Evolutionary conservation across 2,113 vertebrate genomes (phyloP), one percentile per base, ranked within the genome.

Genomic region (Camelus bactrianus): DNA sequence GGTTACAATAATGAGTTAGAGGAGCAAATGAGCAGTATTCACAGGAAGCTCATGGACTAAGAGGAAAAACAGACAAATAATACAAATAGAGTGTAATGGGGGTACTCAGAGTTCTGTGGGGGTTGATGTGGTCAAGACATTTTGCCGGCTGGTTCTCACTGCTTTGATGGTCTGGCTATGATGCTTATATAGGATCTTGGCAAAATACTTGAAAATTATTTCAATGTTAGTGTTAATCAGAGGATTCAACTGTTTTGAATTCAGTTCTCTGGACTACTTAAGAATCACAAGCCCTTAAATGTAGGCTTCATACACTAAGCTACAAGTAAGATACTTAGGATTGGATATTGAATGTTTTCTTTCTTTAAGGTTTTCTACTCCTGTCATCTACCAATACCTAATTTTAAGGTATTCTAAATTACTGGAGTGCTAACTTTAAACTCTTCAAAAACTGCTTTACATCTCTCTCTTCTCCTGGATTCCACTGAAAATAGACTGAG

Each of bases 121-220:
- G 9, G 48, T 32, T 15, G 17, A 38, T n/a, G 13, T 62, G 46
- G 16, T 50, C 17, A 86, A 95, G 24, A 42, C 32, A 56, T 56
- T 92, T 60, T 90, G 22, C 35, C 77, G 19, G 50, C 38, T 92
- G 67, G 17, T 6, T 70, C 1, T 60, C 24, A 48, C 52, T 81
- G 11, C 17, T 84, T 91, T 88, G n/a, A 79, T 58, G 7, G 13
- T 54, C 38, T 88, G 26, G 28, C 17, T 84, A 70, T 54, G 83
- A 67, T 65, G 26, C 2, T 2, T 62, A 24, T 16, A n/a, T 32
- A 76, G 32, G 28, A 28, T 76, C 60, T 72, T 89, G 58, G 83
- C 16, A 75, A 89, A 93, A 62, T 52, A 84, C 17, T 69, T 60
- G 19, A 84, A 89, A 92, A 54, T 58, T 76, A 35, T 93, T 64